Evolutionary conservation across 1,140 invertebrate species (phyloP).

Genomic region (Lethrus apterus): DNA sequence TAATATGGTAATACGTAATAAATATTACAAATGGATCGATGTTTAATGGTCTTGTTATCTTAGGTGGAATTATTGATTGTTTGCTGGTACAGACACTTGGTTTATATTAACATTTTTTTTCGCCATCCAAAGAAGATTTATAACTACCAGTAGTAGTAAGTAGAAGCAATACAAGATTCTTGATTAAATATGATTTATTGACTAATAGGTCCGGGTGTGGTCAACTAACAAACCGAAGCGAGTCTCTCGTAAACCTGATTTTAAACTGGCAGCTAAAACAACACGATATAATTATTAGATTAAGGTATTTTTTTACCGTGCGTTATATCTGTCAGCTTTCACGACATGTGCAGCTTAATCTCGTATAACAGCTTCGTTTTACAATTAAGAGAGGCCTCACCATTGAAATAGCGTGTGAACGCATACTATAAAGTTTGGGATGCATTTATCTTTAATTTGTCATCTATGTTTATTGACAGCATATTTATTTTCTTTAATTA

Average conservation of each 20-base stretch:
- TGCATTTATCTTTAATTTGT: no score
- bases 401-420: neutral
- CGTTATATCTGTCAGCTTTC: conserved; percentile 1
- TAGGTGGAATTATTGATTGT: neutral
- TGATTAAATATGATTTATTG: conserved; percentile 5
- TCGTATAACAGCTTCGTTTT: neutral
- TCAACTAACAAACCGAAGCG: neutral
- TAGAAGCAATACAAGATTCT: neutral
- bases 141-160: conserved; percentile 4
- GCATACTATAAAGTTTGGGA: neutral
- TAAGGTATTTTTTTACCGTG: conserved; percentile 5
- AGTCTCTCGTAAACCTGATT: neutral
- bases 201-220: conserved; percentile 1
- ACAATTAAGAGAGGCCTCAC: neutral
- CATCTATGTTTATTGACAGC: no score
- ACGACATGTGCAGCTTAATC: conserved; percentile 1
- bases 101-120: no score
- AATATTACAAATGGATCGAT: conserved; percentile 7
- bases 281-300: conserved; percentile 7
- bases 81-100: no score
- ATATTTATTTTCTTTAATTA: no score
- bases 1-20: conserved; percentile 3
- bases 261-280: conserved; percentile 1
- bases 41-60: conserved; percentile 7
- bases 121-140: neutral